Evolutionary conservation across 2,113 vertebrate genomes (phyloP), one percentile per base, ranked within the genome.

Genomic region (Anseranas semipalmata): DNA sequence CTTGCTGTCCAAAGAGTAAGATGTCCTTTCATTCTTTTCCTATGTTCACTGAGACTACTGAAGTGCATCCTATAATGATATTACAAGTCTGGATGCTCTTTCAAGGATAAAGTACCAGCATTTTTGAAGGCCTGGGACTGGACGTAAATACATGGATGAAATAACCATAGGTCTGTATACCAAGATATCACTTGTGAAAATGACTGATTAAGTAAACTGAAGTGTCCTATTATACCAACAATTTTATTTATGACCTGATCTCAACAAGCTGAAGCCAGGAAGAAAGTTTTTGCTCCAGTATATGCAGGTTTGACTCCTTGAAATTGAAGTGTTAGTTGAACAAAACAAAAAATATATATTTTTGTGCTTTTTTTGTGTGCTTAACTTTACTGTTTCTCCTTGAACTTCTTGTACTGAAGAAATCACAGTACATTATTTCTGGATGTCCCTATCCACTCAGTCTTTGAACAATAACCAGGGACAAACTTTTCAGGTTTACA

Each of bases 161-260:
- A 82, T 56, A 79, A 77, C 28, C 16, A 46, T 12, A 79, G 58
- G 4, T 82, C 89, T 52, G 3, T 50, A 48, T 28, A 48, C 8
- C n/a, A n/a, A n/a, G n/a, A n/a, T n/a, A n/a, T n/a, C n/a, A n/a
- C n/a, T n/a, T n/a, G n/a, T n/a, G n/a, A n/a, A n/a, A n/a, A n/a
- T n/a, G n/a, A n/a, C n/a, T n/a, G n/a, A n/a, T n/a, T 58, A 33
- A 83, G 37, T 45, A 80, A 90, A 45, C 45, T 74, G 28, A 33
- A 92, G 78, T 53, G 45, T 7, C 41, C 17, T 71, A 17, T 88
- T 79, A 52, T 32, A 92, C 53, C 35, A 30, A 21, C 82, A 21
- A 91, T 92, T 82, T 95, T 81, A 72, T 78, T 75, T 95, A 82
- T 72, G 70, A 88, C 86, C 93, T 89, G 62, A 77, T 94, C 87